A percentile compares a stretch with the other conserved stretches of the same genome.
phyloP scores from a whole-genome alignment of 1,140 invertebrate species.

The Laupala kohalensis region DNA sequence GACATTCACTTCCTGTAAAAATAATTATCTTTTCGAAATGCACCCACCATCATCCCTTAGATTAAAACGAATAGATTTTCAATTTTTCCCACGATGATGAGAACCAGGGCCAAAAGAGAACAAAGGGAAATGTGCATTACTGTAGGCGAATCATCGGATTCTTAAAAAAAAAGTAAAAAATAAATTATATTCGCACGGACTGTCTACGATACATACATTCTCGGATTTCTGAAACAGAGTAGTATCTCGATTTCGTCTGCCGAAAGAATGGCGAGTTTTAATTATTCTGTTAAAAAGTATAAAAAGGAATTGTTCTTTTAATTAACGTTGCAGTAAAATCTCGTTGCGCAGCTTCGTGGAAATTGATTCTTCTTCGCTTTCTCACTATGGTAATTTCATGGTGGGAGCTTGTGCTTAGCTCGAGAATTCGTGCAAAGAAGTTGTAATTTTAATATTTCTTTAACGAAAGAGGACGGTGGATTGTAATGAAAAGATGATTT shows the following conservation, averaged over 20 bases:
- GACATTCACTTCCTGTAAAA: no score
- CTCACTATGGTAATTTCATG: not conserved
- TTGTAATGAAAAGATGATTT: not conserved
- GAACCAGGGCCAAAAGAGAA: not conserved
- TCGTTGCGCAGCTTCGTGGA: not conserved
- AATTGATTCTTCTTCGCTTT: not conserved
- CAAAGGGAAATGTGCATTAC: not conserved
- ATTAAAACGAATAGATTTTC: not conserved
- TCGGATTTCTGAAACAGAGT: not conserved
- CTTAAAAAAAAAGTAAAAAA: no score
- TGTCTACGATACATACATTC: no score
- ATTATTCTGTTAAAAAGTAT: not conserved
- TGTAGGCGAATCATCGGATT: not conserved
- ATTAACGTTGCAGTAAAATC: not conserved
- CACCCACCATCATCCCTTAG: not conserved
- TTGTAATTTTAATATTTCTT: not conserved
- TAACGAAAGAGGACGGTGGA: not conserved
- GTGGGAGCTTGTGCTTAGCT: not conserved
- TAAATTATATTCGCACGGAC: no score
- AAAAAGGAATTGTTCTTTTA: not conserved
- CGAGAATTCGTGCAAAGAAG: not conserved
- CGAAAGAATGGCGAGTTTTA: not conserved
- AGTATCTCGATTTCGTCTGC: not conserved
- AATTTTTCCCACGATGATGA: not conserved
- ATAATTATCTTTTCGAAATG: no score